phyloP scores from a whole-genome alignment of 2,797 vertebrate genomes.

The Lacerta viridis region DNA sequence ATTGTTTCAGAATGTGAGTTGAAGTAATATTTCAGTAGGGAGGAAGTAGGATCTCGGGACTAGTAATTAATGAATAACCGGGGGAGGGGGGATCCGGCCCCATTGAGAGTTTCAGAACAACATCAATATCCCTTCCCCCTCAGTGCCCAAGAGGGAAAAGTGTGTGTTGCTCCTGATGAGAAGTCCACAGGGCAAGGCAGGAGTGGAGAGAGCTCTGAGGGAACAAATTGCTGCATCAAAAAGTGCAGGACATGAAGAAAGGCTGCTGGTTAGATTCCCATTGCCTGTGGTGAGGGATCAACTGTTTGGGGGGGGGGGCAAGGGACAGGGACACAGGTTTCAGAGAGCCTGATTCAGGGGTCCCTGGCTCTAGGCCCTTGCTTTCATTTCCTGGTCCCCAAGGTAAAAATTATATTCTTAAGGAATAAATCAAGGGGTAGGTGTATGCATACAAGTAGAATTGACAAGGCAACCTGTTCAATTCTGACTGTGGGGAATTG shows the following conservation, averaged over 20 bases:
- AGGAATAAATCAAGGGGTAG: no score
- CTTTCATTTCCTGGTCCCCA: not conserved
- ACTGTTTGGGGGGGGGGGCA: no score
- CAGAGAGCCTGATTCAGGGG: not conserved
- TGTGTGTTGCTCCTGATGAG: not conserved
- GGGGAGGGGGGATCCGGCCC: no score
- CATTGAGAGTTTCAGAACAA: not conserved
- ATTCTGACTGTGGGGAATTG: no score
- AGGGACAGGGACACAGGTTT: no score
- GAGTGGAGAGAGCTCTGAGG: not conserved
- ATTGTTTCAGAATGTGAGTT: constrained; percentile 24
- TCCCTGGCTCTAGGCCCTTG: not conserved
- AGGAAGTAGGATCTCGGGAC: not conserved
- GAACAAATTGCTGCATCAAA: not conserved
- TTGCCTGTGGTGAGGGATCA: no score
- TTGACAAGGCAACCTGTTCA: no score
- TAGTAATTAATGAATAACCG: not conserved
- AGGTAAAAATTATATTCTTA: not conserved
- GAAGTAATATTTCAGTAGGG: not conserved
- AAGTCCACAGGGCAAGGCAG: not conserved
- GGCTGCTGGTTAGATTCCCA: no score
- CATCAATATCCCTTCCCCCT: not conserved
- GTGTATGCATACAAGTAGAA: no score
- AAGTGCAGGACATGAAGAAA: no score
- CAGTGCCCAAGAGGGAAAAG: not conserved